Evolutionary conservation across 2,113 vertebrate species (phyloP).

Genomic region (Platichthys flesus): DNA sequence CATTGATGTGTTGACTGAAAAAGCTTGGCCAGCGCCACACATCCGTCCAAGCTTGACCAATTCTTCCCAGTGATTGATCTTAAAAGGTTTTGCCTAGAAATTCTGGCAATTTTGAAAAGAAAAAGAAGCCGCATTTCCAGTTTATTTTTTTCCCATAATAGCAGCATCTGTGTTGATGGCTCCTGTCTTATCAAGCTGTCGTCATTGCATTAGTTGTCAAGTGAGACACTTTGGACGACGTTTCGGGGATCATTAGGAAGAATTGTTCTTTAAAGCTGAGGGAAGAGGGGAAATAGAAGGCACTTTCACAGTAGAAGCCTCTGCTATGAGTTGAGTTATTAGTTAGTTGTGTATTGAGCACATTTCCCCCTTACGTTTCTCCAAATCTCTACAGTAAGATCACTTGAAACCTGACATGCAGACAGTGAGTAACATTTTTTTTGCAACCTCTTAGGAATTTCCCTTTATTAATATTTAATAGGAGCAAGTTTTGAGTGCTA

Average conservation of each 20-base stretch:
- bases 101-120: slow-evolving; percentile 18
- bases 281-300: slow-evolving; percentile 38
- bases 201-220: slow-evolving; percentile 30
- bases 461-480: too few relatives aligned
- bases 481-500: too few relatives aligned
- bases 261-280: slow-evolving; percentile 30
- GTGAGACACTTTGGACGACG: slow-evolving; percentile 31
- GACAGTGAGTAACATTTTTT: too few relatives aligned
- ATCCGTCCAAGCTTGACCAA: slow-evolving; percentile 37
- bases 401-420: too few relatives aligned
- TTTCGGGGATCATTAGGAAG: slow-evolving; percentile 48
- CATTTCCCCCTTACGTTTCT: too few relatives aligned
- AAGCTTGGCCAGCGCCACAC: slow-evolving; percentile 8
- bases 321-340: background rate
- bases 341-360: too few relatives aligned
- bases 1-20: slow-evolving; percentile 22
- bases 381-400: too few relatives aligned
- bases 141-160: slow-evolving; percentile 7
- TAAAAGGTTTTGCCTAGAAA: slow-evolving; percentile 42
- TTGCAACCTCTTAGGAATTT: too few relatives aligned
- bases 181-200: slow-evolving; percentile 41
- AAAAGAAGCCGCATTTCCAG: background rate
- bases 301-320: slow-evolving; percentile 46
- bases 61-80: slow-evolving; percentile 23
- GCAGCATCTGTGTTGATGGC: slow-evolving; percentile 29